These are phyloP conservation scores for Eudemis profundana DNA, from an alignment of 2,888 invertebrate species.

Conservation along the genomic window DNA sequence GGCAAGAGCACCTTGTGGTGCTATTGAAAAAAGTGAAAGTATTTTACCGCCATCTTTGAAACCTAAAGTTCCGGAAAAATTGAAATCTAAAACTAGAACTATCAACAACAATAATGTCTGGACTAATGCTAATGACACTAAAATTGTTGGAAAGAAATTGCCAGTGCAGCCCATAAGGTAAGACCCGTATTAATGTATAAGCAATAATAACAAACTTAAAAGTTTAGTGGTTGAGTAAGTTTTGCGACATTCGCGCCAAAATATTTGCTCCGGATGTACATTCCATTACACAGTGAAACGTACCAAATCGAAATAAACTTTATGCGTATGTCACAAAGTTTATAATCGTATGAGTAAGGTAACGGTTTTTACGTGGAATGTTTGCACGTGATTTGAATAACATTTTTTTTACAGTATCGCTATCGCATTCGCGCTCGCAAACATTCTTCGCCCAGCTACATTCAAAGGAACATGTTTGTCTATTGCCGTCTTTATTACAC, in stretches of 20 bases:
- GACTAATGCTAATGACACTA: conserved; percentile 68
- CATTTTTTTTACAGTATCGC: conserved; percentile 18
- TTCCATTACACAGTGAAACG: not conserved
- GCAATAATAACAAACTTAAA: conserved; percentile 4
- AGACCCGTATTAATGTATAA: conserved; percentile 50
- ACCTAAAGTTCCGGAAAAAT: conserved; percentile 63
- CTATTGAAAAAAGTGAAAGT: conserved; percentile 49
- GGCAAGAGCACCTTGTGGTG: conserved; percentile 55
- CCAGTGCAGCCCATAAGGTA: conserved; percentile 64
- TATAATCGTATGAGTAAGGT: conserved; percentile 3
- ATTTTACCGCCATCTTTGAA: conserved; percentile 72
- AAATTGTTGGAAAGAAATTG: conserved; percentile 58
- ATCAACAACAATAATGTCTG: conserved; percentile 80
- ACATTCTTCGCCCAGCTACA: conserved; percentile 11
- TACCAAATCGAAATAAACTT: conserved; percentile 4
- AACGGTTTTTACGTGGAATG: conserved; percentile 32
- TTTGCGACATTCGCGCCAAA: conserved; percentile 41
- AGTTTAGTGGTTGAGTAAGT: conserved; percentile 56
- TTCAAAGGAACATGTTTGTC: conserved; percentile 47
- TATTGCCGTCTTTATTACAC: conserved; percentile 59
- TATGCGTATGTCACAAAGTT: not conserved
- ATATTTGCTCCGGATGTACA: conserved; percentile 36
- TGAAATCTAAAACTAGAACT: conserved; percentile 68
- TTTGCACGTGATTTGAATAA: conserved; percentile 42
- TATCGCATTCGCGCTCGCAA: conserved; percentile 28